These are phyloP conservation scores for Leiothrix lutea DNA, from an alignment of 2,113 vertebrate genomes.

Conservation along the genomic window DNA sequence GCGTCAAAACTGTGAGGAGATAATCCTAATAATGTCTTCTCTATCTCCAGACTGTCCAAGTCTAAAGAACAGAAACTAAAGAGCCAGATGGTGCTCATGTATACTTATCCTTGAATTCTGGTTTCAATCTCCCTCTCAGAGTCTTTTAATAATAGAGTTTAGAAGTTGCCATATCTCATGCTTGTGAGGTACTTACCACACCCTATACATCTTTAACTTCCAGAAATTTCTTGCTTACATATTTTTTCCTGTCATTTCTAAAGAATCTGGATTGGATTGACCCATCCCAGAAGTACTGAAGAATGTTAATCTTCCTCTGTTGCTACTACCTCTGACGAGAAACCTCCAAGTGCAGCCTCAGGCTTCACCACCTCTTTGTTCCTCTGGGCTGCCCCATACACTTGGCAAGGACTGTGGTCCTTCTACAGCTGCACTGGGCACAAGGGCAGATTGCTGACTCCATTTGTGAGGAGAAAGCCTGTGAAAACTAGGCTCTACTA, in stretches of 20 bases:
- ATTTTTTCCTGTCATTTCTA: neutral
- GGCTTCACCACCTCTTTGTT: neutral
- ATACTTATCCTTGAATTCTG: neutral
- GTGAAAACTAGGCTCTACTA: neutral
- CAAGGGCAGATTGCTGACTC: neutral
- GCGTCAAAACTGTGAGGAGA: neutral
- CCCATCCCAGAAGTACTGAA: neutral
- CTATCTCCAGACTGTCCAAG: neutral
- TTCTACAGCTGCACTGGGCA: neutral
- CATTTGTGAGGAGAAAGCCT: neutral
- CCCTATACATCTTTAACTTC: neutral
- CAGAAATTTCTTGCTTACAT: neutral
- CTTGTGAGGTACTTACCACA: neutral
- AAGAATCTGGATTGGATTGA: neutral
- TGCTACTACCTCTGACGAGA: neutral
- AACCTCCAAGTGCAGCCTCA: neutral
- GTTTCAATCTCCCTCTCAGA: neutral
- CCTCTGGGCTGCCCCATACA: accelerated
- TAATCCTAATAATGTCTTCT: neutral
- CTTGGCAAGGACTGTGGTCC: neutral
- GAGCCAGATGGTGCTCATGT: neutral
- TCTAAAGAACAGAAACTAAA: neutral
- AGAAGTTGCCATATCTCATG: neutral
- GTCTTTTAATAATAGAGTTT: neutral
- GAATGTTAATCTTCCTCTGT: neutral